Evolutionary conservation across 1,140 invertebrate species (phyloP).

Genomic region (Microplitis mediator): DNA sequence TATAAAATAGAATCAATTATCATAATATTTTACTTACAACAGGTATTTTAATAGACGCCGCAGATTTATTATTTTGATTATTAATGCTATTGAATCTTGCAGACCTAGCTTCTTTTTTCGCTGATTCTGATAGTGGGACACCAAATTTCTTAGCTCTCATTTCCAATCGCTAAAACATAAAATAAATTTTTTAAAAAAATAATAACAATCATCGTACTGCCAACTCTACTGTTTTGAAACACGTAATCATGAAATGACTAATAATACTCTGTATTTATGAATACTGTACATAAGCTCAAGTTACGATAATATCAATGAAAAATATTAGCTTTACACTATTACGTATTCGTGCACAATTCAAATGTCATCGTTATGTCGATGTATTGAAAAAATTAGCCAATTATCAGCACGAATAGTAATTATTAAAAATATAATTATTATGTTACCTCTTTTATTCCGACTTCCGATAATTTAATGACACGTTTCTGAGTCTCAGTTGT

Average conservation of each 20-base stretch:
- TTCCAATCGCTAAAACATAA: conserved; percentile 66
- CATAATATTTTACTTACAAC: conserved; percentile 40
- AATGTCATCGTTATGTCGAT: no score
- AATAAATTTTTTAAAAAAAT: conserved; percentile 4
- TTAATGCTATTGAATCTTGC: conserved; percentile 66
- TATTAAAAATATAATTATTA: not conserved
- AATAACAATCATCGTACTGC: not conserved
- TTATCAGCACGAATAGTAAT: no score
- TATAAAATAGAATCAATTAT: not conserved
- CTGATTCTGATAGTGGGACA: conserved; percentile 64
- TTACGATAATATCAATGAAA: no score
- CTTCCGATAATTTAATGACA: conserved; percentile 67
- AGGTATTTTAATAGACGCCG: conserved; percentile 49
- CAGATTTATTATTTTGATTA: conserved; percentile 47
- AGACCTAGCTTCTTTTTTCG: conserved; percentile 72
- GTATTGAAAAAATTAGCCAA: no score
- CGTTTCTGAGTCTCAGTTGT: conserved; percentile 54
- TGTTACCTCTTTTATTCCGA: conserved; percentile 70
- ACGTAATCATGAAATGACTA: not conserved
- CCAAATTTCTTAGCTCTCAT: conserved; percentile 83
- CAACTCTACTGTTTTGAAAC: not conserved
- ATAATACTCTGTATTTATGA: no score
- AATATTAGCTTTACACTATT: not conserved
- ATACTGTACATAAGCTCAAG: no score
- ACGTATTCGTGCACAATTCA: not conserved